Conservation (phyloP, 2,888 invertebrate genomes). For the Phengaris alcon region DNA sequence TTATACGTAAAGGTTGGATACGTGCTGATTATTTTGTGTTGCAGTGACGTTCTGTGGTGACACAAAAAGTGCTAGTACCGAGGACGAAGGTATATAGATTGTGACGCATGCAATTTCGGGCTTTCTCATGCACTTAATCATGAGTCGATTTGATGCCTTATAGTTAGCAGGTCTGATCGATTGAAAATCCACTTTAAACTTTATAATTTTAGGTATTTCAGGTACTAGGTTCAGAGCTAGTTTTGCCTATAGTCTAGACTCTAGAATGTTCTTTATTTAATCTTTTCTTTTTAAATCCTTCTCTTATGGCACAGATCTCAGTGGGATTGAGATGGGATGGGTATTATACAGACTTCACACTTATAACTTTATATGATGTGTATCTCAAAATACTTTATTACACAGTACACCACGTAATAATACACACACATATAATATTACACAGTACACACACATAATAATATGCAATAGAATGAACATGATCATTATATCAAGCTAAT, state of each 20-base stretch:
- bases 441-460: too few species aligned
- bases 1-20: background rate
- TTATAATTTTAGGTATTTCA: background rate
- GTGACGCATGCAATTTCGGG: slow-evolving; percentile 30
- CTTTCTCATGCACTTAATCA: slow-evolving; percentile 28
- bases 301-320: too few species aligned
- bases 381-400: too few species aligned
- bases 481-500: too few species aligned
- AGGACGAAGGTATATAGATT: slow-evolving; percentile 56
- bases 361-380: too few species aligned
- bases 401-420: too few species aligned
- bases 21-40: slow-evolving; percentile 53
- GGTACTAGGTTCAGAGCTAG: background rate
- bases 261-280: background rate
- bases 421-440: too few species aligned
- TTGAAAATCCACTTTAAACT: background rate
- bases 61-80: slow-evolving; percentile 59
- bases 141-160: background rate
- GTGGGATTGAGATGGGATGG: too few species aligned
- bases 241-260: background rate
- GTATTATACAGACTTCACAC: too few species aligned
- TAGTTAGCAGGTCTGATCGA: background rate
- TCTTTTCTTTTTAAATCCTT: background rate
- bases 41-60: slow-evolving; percentile 72
- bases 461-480: too few species aligned